These are phyloP conservation scores for Anticlea derivata DNA, from an alignment of 2,888 invertebrate species.

Conservation along the genomic window DNA sequence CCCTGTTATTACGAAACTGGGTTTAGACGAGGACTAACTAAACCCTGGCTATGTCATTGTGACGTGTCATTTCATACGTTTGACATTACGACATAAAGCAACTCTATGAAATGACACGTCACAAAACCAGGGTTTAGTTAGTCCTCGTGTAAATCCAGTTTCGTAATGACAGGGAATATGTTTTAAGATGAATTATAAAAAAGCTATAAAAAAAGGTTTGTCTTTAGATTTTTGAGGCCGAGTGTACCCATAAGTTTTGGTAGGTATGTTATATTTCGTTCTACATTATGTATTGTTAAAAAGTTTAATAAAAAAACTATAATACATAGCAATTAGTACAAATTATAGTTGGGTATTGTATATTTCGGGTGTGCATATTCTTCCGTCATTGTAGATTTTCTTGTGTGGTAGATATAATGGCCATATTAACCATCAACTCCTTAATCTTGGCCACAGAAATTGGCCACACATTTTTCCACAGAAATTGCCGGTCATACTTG, in stretches of 20 bases:
- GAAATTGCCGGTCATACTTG: neutral
- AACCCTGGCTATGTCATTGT: no score
- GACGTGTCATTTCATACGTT: no score
- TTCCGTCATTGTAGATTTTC: constrained; percentile 8
- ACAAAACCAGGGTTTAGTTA: no score
- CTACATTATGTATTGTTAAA: constrained; percentile 19
- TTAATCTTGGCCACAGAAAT: neutral
- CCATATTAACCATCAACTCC: neutral
- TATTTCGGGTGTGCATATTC: constrained; percentile 6
- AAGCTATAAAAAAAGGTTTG: neutral
- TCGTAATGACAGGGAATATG: no score
- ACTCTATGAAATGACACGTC: no score
- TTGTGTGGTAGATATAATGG: constrained; percentile 11
- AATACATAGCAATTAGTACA: constrained; percentile 20
- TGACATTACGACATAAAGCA: no score
- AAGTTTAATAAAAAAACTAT: constrained; percentile 2
- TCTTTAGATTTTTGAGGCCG: neutral
- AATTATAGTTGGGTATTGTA: constrained; percentile 10
- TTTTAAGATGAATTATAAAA: no score
- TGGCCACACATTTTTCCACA: neutral
- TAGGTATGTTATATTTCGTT: constrained; percentile 12
- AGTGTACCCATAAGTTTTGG: constrained; percentile 3
- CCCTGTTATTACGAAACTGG: no score
- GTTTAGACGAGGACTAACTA: no score
- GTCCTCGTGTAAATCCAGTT: no score